A percentile compares a stretch with the other conserved stretches of the same genome.
Evolutionary conservation across 2,113 vertebrate species (phyloP).

Genomic region (Pseudorhombus dupliciocellatus): DNA sequence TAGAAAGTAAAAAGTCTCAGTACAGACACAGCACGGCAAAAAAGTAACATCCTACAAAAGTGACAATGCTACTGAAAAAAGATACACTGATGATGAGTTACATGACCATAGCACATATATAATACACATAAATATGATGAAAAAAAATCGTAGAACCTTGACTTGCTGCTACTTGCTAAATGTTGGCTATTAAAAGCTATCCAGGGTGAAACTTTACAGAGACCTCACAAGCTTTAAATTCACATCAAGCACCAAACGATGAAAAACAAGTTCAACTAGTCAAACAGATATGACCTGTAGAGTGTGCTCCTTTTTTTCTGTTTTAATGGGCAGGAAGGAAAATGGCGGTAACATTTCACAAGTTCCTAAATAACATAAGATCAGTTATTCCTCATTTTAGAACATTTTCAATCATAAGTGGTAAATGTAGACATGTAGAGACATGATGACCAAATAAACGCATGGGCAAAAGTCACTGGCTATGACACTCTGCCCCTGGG

Average conservation of each 20-base stretch:
- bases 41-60: no score
- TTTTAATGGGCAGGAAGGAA: not conserved
- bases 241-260: not conserved
- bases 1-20: not conserved
- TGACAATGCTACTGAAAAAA: no score
- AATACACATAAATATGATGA: not conserved
- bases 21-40: not conserved
- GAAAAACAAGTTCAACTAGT: conserved; percentile 33
- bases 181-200: not conserved
- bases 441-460: conserved; percentile 22
- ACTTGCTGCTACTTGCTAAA: no score
- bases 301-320: not conserved
- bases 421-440: not conserved
- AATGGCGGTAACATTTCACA: not conserved
- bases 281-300: not conserved
- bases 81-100: not conserved
- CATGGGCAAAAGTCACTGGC: conserved; percentile 21
- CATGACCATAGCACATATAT: not conserved
- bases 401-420: not conserved
- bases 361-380: not conserved
- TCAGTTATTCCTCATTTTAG: no score
- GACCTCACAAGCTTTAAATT: not conserved
- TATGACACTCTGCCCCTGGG: conserved; percentile 29
- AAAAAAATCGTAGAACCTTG: no score
- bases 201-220: not conserved